A percentile compares a stretch with the other conserved stretches of the same genome.
Evolutionary conservation across 2,113 vertebrate species (phyloP).

Genomic region (Melospiza melodia): DNA sequence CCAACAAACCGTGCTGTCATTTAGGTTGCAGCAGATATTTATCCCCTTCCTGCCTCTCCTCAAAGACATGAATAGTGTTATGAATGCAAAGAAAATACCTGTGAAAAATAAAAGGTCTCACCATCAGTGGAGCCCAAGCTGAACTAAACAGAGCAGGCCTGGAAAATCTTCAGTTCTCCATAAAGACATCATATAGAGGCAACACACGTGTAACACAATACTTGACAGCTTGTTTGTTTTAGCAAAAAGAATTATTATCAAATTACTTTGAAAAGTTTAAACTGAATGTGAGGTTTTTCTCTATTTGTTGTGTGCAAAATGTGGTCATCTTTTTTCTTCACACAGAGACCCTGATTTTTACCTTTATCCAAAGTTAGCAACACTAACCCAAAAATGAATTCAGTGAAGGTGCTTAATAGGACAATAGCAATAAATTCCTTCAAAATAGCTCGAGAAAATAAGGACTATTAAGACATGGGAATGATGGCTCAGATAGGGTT

Average conservation of each 20-base stretch:
- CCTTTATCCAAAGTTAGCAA: not conserved
- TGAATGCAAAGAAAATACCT: slow-evolving; percentile 26
- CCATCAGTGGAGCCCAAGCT: slow-evolving; percentile 19
- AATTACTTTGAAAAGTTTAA: slow-evolving; percentile 45
- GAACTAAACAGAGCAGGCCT: slow-evolving; percentile 10
- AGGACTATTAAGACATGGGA: slow-evolving; percentile 42
- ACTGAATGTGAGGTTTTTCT: slow-evolving; percentile 18
- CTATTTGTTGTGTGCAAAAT: slow-evolving; percentile 20
- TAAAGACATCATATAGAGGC: not conserved
- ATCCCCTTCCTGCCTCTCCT: not conserved
- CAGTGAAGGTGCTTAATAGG: not conserved
- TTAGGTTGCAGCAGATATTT: not conserved
- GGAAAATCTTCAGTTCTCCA: slow-evolving; percentile 10
- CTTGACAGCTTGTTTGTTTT: not conserved
- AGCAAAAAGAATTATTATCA: slow-evolving; percentile 46
- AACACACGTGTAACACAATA: not conserved
- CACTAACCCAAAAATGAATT: slow-evolving; percentile 1
- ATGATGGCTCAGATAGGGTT: not conserved
- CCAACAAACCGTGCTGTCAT: not conserved
- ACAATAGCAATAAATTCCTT: slow-evolving; percentile 51
- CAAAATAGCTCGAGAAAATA: slow-evolving; percentile 52
- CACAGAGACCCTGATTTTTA: slow-evolving; percentile 21
- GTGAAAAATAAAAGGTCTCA: slow-evolving; percentile 26
- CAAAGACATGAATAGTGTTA: not conserved
- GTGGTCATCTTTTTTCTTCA: slow-evolving; percentile 47